Conservation (phyloP, 2,888 invertebrate genomes). For the Pseudoips prasinana region DNA sequence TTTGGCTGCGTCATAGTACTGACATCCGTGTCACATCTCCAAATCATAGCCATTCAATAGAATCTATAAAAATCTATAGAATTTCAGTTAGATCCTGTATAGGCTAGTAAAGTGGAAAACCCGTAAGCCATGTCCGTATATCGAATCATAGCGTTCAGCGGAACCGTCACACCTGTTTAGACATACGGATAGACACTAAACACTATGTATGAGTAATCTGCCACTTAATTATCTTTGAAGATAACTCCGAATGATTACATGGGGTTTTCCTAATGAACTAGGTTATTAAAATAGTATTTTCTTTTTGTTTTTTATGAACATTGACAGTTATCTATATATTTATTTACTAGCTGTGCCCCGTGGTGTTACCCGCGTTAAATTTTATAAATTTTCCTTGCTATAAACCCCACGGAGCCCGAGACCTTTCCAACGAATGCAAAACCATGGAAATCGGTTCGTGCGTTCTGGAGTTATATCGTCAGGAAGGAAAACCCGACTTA, state of each 20-base stretch:
- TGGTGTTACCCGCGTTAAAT: too few relatives aligned
- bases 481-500: too few relatives aligned
- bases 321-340: too few relatives aligned
- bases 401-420: too few relatives aligned
- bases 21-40: too few relatives aligned
- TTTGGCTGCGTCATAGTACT: too few relatives aligned
- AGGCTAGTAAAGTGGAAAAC: slow-evolving; percentile 13
- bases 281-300: slow-evolving; percentile 5
- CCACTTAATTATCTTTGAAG: not conserved
- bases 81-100: slow-evolving; percentile 8
- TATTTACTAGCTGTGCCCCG: too few relatives aligned
- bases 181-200: slow-evolving; percentile 5
- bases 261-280: slow-evolving; percentile 21
- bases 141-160: slow-evolving; percentile 1
- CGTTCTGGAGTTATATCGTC: too few relatives aligned
- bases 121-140: slow-evolving; percentile 3
- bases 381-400: too few relatives aligned
- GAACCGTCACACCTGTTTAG: slow-evolving; percentile 12
- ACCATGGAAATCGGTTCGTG: too few relatives aligned
- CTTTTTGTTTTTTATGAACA: not conserved
- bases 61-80: slow-evolving; percentile 2
- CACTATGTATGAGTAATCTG: slow-evolving; percentile 15
- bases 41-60: too few relatives aligned
- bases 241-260: slow-evolving; percentile 17
- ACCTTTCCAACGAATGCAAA: too few relatives aligned